phyloP scores from a whole-genome alignment of 2,113 vertebrate species.

The Pseudopipra pipra region DNA sequence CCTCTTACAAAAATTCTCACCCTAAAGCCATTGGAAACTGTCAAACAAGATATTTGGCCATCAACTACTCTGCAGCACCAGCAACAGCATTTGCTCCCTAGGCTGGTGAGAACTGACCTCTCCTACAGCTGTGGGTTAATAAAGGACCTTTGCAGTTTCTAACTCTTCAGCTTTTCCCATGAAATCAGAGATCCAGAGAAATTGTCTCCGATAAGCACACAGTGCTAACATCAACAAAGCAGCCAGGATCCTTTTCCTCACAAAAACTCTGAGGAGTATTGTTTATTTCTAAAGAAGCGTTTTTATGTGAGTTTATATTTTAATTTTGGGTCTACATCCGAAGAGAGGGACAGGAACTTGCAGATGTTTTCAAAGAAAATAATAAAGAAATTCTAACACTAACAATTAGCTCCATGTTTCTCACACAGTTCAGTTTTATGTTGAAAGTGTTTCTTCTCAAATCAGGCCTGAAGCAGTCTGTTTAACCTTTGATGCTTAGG shows the following conservation, averaged over 20 bases:
- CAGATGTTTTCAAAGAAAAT: neutral
- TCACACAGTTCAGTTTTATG: neutral
- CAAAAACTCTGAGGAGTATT: neutral
- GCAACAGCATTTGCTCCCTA: rapidly evolving
- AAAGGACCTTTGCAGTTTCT: neutral
- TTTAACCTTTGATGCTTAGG: neutral
- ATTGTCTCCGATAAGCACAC: neutral
- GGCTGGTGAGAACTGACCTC: neutral
- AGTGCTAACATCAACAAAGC: neutral
- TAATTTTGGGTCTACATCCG: neutral
- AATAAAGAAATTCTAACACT: neutral
- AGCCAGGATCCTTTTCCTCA: neutral
- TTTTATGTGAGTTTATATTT: neutral
- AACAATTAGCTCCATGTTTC: neutral
- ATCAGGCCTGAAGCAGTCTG: neutral
- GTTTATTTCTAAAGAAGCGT: neutral
- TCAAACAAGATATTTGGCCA: neutral
- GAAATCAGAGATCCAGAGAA: neutral
- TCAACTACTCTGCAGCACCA: neutral
- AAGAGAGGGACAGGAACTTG: neutral
- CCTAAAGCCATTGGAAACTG: neutral
- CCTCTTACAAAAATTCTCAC: neutral
- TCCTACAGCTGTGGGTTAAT: no score
- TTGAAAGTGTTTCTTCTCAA: neutral
- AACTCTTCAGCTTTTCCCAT: neutral